Base-by-base conservation (phyloP, 2,797 vertebrate species). In the Anniella stebbinsi region DNA sequence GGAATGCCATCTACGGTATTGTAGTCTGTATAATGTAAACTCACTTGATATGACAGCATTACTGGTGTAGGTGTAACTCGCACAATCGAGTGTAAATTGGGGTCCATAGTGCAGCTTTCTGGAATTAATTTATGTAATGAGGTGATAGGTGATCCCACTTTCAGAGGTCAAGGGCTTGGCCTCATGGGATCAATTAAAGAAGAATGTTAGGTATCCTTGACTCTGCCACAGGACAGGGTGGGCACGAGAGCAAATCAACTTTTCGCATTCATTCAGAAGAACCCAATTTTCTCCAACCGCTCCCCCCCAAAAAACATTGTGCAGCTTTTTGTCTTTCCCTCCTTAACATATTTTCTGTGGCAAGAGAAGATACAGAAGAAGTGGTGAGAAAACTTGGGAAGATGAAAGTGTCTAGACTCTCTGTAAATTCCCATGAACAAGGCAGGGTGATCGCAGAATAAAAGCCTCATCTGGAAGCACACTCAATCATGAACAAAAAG, bases 21-120 rank as follows among this genome's bases (percentile, higher is more conserved):
- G 87, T 83, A 76, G 18, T 73, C 41, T 87, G 80, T 90, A 41
- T 87, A 83, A 51, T 76, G 41, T 76, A 84, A 80, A 89, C 63
- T 88, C 33, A 81, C 28, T 77, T n/a, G 21, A 54, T 83, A 57
- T 73, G 72, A 67, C 36, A 87, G 80, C 15, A 21, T 77, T 69
- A 45, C 9, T 69, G 17, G 45, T 36, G 18, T 67, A 23, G 36
- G n/a, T 82, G 30, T 81, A 81, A 57, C 38, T 76, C 70, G 75
- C 60, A 82, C 45, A 86, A 45, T 70, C 28, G 25, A 38, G 28
- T 67, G n/a, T 28, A 90, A 76, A 25, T 69, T 87, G 89, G 70
- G 60, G 36, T 83, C 78, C 18, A 45, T 57, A 11, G 10, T 72
- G 36, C 25, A 69, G 48, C 70, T 23, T 77, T 2, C 41, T 41